phyloP scores from a whole-genome alignment of 1,140 invertebrate genomes.

The Halyomorpha halys region DNA sequence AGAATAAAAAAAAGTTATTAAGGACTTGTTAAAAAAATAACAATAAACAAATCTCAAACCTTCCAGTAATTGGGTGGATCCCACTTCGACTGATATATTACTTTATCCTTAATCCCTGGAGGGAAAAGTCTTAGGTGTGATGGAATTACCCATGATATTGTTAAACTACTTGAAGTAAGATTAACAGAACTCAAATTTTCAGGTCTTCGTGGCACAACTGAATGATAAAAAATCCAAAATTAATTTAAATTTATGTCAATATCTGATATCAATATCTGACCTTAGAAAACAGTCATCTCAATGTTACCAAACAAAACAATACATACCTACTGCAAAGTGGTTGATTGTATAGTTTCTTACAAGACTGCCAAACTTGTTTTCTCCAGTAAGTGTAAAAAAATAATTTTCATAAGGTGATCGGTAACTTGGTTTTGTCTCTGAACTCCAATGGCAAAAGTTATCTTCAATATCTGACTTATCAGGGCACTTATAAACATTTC shows the following conservation, averaged over 20 bases:
- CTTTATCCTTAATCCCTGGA: constrained; percentile 45
- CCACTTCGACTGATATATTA: constrained; percentile 52
- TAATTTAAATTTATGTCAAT: constrained; percentile 10
- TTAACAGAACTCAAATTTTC: constrained; percentile 42
- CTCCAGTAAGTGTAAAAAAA: constrained; percentile 42
- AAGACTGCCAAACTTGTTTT: constrained; percentile 45
- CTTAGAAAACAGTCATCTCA: too few species aligned
- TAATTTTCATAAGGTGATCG: constrained; percentile 46
- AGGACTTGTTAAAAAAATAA: not conserved
- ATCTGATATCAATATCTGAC: too few species aligned
- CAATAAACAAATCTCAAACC: too few species aligned
- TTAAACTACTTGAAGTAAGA: constrained; percentile 45
- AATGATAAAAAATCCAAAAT: constrained; percentile 27
- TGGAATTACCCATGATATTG: constrained; percentile 48
- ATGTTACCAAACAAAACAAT: not conserved
- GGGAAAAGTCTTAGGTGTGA: constrained; percentile 47
- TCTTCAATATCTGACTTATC: constrained; percentile 18
- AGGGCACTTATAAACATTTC: not conserved
- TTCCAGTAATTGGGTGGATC: too few species aligned
- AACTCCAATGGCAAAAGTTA: constrained; percentile 44
- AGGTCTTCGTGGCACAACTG: constrained; percentile 49
- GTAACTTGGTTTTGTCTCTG: constrained; percentile 45
- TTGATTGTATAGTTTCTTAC: constrained; percentile 43
- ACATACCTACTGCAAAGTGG: too few species aligned
- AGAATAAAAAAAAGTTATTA: not conserved